Base-by-base conservation (phyloP, 2,797 vertebrate species). In the Diceros bicornis region DNA sequence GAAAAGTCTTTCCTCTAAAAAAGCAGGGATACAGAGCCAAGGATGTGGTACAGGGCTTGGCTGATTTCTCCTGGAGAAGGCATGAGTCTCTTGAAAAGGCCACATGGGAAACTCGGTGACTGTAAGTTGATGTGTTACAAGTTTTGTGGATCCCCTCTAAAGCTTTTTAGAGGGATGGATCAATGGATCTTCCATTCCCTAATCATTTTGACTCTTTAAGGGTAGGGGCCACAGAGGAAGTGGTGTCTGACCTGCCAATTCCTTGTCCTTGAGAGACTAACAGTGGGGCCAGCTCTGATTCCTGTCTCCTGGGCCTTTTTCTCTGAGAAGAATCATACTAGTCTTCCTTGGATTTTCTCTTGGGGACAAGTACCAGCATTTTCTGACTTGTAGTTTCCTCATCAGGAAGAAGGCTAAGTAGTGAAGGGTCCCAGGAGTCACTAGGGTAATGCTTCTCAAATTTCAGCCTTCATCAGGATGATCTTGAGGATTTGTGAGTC, bases 161-260 rank as follows among this genome's bases (percentile, higher is more conserved):
- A 95, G 4, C 88, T 94, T 44, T 44, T 97, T 97, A 96, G 64
- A 66, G 44, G 94, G 95, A 87, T 87, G 92, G n/a, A 37, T 84
- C 52, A 90, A 75, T 83, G 12, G 4, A 61, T 32, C 13, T 71
- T 69, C 32, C 18, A 74, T 79, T 94, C 37, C 37, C 47, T 52
- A 13, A 52, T 52, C 50, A 91, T 12, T 84, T n/a, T 68, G 71
- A 20, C 16, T 90, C 57, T 69, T 91, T 9, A 59, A 68, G 29
- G 14, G 17, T 52, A 94, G 37, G 6, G 12, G 68, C 5, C 17
- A 34, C 41, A 78, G 10, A 74, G 14, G 21, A 55, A 93, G 59
- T 2, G 4, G 6, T 69, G 41, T 85, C 52, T 88, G 34, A 89
- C 52, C 47, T 75, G 27, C 68, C 29, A 72, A 34, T 91, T 94